Evolutionary conservation across 2,797 vertebrate species (phyloP), one percentile per base, ranked within the genome.

Genomic region (Lithobates sylvaticus): DNA sequence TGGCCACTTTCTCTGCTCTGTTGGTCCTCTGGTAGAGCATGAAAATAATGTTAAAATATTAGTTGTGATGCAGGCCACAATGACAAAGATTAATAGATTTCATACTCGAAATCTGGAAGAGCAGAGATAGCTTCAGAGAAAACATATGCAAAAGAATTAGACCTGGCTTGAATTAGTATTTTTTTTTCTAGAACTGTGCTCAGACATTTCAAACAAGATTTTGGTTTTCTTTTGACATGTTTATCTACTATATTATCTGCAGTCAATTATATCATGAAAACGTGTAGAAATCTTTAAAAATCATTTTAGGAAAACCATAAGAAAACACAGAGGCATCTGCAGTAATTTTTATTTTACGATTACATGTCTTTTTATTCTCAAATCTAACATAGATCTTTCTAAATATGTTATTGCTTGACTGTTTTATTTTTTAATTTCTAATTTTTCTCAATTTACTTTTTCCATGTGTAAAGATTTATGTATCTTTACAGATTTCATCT

Each of bases 121-220:
- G 78, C 16, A 26, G n/a, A 84, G 76, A 72, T 78, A 42, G 58
- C 75, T 69, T 82, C 58, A 67, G 21, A 87, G 58, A 36, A 34
- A 77, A 70, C 32, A 69, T 65, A 54, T 72, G 26, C 50, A 47
- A 39, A 73, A 81, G 36, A 21, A 78, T 34, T 10, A 39, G 65
- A 76, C 18, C 26, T 81, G 76, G 27, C 54, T 76, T 78, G 42
- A 34, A 2, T 91, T 91, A 86, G 36, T 42, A 87, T 83, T 73
- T 47, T 50, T 47, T 73, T 80, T 80, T 74, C 39, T 80, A 79
- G 44, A 36, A 70, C 68, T 84, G 44, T 34, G 58, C 58, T 85
- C 39, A 74, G 69, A 73, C 71, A 29, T 79, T 85, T 85, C 54
- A 72, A 80, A 80, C 76, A 80, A 70, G 50, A 78, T 81, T 32